Evolutionary conservation across 2,888 invertebrate genomes (phyloP), one percentile per base, ranked within the genome.

Genomic region (Trachelus iudaicus): DNA sequence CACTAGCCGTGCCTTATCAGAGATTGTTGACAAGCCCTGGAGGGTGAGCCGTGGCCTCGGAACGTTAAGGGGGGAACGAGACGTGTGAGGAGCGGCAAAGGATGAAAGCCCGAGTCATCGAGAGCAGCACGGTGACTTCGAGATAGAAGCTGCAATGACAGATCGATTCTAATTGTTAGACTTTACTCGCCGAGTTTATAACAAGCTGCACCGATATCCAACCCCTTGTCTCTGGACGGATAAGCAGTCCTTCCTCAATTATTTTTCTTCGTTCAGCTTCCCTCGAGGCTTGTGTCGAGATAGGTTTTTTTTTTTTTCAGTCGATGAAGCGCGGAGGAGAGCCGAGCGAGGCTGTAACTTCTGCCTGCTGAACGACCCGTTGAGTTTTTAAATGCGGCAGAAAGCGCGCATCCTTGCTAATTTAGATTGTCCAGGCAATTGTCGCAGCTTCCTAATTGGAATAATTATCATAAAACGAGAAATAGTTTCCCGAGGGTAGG

Each of bases 1-100:
- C 83, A 85, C 85, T 88, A 80, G 83, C 83, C 86, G 86, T 87
- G 87, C 87, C 87, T 87, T 87, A 87, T 87, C 87, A 86, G 87
- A 87, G 87, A 87, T 86, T 85, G 82, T 79, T 80, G 81, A 77
- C 81, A 78, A 78, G 6, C 79, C 84, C 84, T 81, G 81, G 73
- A 83, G 81, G 69, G 37, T 34, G 31, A 71, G 71, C 9, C 71
- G 71, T 4, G 69, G 69, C 23, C 34, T 71, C 37, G 15, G 11
- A 34, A 13, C 11, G 34, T n/a, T 6, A 15, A 75, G 75, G 31
- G 1, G 35, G 0, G 31, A 68, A 68, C n/a, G 33, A 30, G 73
- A 56, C 12, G 75, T 9, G 31, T n/a, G 69, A 31, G 23, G 56
- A 56, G 56, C 23, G 23, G 23, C 56, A 23, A 56, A 56, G 56